Percentiles rank a stretch among this genome's conserved stretches.
phyloP scores from a whole-genome alignment of 1,140 invertebrate genomes.

The Wiebesia pumilae region DNA sequence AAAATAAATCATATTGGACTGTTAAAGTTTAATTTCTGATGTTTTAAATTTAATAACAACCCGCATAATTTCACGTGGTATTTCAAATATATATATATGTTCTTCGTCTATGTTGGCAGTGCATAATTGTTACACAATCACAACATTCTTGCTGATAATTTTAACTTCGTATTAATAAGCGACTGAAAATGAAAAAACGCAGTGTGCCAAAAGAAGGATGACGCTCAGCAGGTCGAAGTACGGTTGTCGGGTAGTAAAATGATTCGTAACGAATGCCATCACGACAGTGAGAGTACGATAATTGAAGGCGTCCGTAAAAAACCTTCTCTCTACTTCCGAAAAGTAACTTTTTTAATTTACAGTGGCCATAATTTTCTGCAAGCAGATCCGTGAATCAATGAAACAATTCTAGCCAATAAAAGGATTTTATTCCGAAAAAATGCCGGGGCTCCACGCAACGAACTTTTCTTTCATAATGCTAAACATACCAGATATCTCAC shows the following conservation, averaged over 20 bases:
- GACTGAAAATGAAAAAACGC: neutral
- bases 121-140: neutral
- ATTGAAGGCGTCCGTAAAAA: conserved; percentile 18
- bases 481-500: neutral
- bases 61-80: neutral
- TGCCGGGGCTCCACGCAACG: neutral
- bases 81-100: neutral
- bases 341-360: neutral
- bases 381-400: neutral
- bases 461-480: conserved; percentile 11
- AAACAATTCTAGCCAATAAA: neutral
- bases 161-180: neutral
- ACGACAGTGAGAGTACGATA: conserved; percentile 29
- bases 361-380: neutral
- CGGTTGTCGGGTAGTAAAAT: neutral
- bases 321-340: neutral
- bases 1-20: conserved; percentile 10
- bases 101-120: neutral
- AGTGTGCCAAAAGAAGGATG: neutral
- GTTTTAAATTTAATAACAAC: neutral
- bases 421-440: neutral
- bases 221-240: neutral
- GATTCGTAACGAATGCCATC: conserved; percentile 14
- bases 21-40: neutral
- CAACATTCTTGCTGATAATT: conserved; percentile 13